Conservation (phyloP, 2,797 vertebrate species). For the Sternotherus odoratus region DNA sequence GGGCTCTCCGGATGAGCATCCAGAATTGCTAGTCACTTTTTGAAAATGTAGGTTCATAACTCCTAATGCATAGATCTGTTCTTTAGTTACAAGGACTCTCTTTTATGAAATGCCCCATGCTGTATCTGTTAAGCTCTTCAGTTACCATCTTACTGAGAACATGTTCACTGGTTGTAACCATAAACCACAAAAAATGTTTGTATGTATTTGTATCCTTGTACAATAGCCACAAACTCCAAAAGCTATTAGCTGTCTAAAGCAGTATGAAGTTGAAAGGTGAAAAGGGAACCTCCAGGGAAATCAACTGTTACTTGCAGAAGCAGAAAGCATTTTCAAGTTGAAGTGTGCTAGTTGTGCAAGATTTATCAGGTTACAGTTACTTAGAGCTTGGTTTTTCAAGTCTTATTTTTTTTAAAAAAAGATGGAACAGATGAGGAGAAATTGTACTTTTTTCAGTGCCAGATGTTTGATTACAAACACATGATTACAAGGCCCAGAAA, state of each 20-base stretch:
- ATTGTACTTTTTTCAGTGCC: slow-evolving; percentile 29
- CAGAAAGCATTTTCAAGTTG: slow-evolving; percentile 64
- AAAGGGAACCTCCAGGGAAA: slow-evolving; percentile 74
- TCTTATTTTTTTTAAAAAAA: not conserved
- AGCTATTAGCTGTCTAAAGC: slow-evolving; percentile 64
- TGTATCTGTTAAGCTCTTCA: not conserved
- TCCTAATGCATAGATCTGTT: not conserved
- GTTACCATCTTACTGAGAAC: not conserved
- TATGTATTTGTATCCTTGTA: slow-evolving; percentile 17
- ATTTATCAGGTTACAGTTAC: slow-evolving; percentile 43
- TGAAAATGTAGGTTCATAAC: not conserved
- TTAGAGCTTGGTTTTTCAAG: slow-evolving; percentile 21
- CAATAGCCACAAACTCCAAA: not conserved
- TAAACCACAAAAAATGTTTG: slow-evolving; percentile 36
- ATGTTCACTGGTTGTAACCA: slow-evolving; percentile 49
- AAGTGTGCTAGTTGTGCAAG: slow-evolving; percentile 57
- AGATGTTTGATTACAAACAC: slow-evolving; percentile 56
- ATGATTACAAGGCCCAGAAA: slow-evolving; percentile 13
- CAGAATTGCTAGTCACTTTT: not conserved
- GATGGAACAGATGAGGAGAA: slow-evolving; percentile 7
- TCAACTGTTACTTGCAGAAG: slow-evolving; percentile 69
- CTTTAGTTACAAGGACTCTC: not conserved
- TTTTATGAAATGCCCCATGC: not conserved
- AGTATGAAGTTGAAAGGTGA: slow-evolving; percentile 59
- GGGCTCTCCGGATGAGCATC: not conserved